Evolutionary conservation across 2,797 vertebrate genomes (phyloP).

Genomic region (Clarias laeviceps): DNA sequence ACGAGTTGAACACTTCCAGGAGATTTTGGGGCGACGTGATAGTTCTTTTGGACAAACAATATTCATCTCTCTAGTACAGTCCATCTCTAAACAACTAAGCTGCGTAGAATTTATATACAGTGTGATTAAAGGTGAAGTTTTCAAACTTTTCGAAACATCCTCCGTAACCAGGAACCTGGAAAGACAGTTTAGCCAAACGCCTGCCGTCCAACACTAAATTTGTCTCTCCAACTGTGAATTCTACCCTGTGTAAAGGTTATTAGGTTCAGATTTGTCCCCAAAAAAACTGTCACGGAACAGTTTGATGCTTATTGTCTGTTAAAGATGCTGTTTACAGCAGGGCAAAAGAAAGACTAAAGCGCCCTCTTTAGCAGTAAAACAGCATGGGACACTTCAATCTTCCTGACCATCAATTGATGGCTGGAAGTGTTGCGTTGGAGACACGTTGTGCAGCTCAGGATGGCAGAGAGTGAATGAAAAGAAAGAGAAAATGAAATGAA

Average conservation of each 20-base stretch:
- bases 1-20: neutral
- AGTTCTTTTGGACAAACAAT: neutral
- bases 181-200: neutral
- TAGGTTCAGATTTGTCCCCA: slow-evolving; percentile 59
- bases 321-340: slow-evolving; percentile 70
- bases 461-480: slow-evolving; percentile 48
- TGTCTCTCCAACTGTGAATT: slow-evolving; percentile 55
- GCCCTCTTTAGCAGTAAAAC: slow-evolving; percentile 65
- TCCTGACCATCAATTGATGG: slow-evolving; percentile 64
- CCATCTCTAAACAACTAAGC: neutral
- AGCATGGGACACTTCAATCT: slow-evolving; percentile 64
- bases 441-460: slow-evolving; percentile 57
- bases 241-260: slow-evolving; percentile 43
- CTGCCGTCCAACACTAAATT: slow-evolving; percentile 3
- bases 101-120: neutral
- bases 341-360: slow-evolving; percentile 53
- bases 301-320: slow-evolving; percentile 61
- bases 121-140: no score
- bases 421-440: slow-evolving; percentile 58
- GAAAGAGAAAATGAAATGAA: slow-evolving; percentile 62
- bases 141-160: neutral
- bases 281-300: slow-evolving; percentile 49
- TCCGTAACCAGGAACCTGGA: neutral
- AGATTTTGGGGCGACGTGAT: neutral
- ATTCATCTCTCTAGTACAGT: neutral